Base-by-base conservation (phyloP, 2,797 vertebrate species). In the Tarsius wallacei region DNA sequence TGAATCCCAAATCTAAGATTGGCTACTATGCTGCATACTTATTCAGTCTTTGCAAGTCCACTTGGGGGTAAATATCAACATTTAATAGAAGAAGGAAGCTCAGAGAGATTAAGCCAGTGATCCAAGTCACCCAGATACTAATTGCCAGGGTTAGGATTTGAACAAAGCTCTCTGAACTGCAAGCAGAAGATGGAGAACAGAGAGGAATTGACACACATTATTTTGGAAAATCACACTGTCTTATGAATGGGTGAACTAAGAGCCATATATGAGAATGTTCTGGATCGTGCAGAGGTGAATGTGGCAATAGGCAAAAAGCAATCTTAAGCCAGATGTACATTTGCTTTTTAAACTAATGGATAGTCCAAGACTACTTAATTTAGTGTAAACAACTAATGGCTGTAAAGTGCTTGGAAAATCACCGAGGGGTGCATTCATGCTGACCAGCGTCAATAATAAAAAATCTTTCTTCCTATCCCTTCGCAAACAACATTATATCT, bases 331-430 rank as follows among this genome's bases (percentile, higher is more conserved):
- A 93, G 36, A 81, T 76, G 9, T 26, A 49, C 53, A 87, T 97
- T 81, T 94, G 36, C 49, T 88, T 90, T 91, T 28, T 91, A 74
- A 90, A 86, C 31, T 71, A 88, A 81, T 87, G 71, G 61, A 16
- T 64, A 90, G 68, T 47, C 24, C 14, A 49, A 86, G 61, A 80
- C 28, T 76, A 16, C 78, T 95, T 94, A 90, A 89, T 90, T 94
- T 90, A 85, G 89, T 95, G 49, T 78, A 92, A 87, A 85, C 51
- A 86, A 78, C 49, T 73, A 83, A 84, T 83, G 73, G n/a, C 28
- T 5, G 13, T 82, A 91, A 96, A 96, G 93, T 91, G 77, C 89
- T 95, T 97, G 77, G 68, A 78, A 90, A 93, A 76, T 87, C 42
- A 71, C 76, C 1, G 47, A 64, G 36, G 53, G 31, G 3, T 13